Evolutionary conservation across 1,140 invertebrate genomes (phyloP).

Genomic region (Apolygus lucorum): DNA sequence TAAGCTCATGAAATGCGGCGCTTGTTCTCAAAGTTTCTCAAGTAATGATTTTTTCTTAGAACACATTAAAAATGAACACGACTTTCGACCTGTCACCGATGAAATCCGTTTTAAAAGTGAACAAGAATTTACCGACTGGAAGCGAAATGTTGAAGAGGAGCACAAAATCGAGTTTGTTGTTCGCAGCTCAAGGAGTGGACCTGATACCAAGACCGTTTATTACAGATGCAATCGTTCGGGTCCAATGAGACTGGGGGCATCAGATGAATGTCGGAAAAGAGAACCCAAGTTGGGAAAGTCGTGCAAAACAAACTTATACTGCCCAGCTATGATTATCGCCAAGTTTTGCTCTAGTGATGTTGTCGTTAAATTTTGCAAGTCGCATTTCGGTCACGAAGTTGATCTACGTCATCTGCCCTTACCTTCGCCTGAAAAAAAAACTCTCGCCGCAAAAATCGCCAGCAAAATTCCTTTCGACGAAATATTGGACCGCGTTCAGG

Average conservation of each 20-base stretch:
- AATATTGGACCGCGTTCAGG: neutral
- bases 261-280: neutral
- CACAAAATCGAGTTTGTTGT: neutral
- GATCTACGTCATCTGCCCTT: neutral
- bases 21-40: neutral
- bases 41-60: neutral
- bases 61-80: neutral
- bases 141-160: neutral
- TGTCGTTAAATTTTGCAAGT: neutral
- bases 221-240: neutral
- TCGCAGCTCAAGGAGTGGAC: neutral
- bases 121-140: neutral
- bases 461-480: neutral
- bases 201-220: neutral
- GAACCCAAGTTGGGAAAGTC: neutral
- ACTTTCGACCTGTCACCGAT: neutral
- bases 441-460: neutral
- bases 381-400: neutral
- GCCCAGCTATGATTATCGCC: neutral
- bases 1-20: neutral
- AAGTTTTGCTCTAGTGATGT: neutral
- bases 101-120: neutral
- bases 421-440: neutral
- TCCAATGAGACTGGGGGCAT: neutral
- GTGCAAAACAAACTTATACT: neutral